Evolutionary conservation across 2,888 invertebrate species (phyloP).

Genomic region (Drosophila pseudotalamancana): DNA sequence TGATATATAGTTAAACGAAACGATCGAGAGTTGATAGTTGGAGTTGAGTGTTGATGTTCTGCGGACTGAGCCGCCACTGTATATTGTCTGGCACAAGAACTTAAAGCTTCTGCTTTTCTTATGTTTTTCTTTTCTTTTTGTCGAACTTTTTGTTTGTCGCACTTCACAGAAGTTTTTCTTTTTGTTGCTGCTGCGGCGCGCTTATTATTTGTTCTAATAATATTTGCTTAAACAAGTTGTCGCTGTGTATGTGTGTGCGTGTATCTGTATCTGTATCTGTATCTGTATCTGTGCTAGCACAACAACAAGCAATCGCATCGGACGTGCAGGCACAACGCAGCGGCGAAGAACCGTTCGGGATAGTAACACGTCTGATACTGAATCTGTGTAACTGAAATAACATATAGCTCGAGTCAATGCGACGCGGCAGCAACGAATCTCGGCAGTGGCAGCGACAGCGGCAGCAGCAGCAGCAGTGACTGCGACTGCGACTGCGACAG

Average conservation of each 20-base stretch:
- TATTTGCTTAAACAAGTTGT: slow-evolving; percentile 75
- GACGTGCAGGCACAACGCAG: slow-evolving; percentile 37
- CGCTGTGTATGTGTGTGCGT: slow-evolving; percentile 15
- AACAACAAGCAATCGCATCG: slow-evolving; percentile 48
- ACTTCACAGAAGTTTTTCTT: slow-evolving; percentile 47
- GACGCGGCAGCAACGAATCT: slow-evolving; percentile 56
- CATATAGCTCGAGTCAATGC: slow-evolving; percentile 82
- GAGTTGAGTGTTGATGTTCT: neutral
- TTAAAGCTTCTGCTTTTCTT: slow-evolving; percentile 14
- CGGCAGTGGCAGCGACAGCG: slow-evolving; percentile 43
- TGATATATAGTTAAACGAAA: neutral
- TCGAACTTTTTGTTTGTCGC: slow-evolving; percentile 17
- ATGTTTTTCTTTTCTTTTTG: slow-evolving; percentile 3
- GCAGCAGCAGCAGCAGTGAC: slow-evolving; percentile 24
- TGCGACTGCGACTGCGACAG: slow-evolving; percentile 1
- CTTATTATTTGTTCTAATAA: slow-evolving; percentile 70
- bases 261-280: slow-evolving; percentile 27
- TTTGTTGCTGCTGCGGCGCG: slow-evolving; percentile 34
- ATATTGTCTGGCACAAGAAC: slow-evolving; percentile 26
- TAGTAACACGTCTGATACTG: slow-evolving; percentile 85
- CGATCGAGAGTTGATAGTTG: neutral
- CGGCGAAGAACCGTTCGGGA: slow-evolving; percentile 81
- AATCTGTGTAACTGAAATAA: slow-evolving; percentile 85
- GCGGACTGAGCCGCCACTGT: slow-evolving; percentile 56
- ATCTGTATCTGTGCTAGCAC: slow-evolving; percentile 39